These are phyloP conservation scores for Acipenser ruthenus DNA, from an alignment of 2,797 vertebrate genomes.

Conservation along the genomic window DNA sequence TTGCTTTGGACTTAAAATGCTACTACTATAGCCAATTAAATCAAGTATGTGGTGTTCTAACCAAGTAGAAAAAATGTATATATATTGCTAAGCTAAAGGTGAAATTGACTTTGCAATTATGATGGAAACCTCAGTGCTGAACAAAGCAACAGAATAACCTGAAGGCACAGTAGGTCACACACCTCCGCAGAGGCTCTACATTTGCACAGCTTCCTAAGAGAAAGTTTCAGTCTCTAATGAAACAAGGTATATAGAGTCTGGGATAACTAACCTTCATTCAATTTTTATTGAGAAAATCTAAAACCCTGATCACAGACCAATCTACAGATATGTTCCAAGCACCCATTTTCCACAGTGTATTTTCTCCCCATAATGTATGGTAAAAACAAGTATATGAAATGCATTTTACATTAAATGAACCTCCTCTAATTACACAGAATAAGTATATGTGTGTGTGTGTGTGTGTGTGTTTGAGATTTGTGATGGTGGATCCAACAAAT, in stretches of 20 bases:
- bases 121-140: constrained; percentile 30
- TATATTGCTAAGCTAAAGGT: constrained; percentile 36
- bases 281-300: constrained; percentile 1
- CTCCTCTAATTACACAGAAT: too few relatives aligned
- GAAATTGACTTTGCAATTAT: constrained; percentile 41
- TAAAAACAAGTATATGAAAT: too few relatives aligned
- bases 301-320: constrained; percentile 12
- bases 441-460: too few relatives aligned
- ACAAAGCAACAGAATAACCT: constrained; percentile 19
- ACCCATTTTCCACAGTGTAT: too few relatives aligned
- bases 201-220: constrained; percentile 8
- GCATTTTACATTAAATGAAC: too few relatives aligned
- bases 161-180: constrained; percentile 22
- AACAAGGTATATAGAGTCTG: constrained; percentile 3
- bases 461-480: too few relatives aligned
- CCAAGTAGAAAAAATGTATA: constrained; percentile 19
- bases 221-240: constrained; percentile 1
- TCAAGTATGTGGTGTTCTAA: constrained; percentile 5
- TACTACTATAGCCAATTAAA: constrained; percentile 30
- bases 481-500: too few relatives aligned
- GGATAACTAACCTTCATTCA: constrained; percentile 1
- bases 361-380: too few relatives aligned
- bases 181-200: constrained; percentile 31
- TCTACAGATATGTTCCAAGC: neutral
- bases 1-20: constrained; percentile 13